These are phyloP conservation scores for Buphagus erythrorhynchus DNA, from an alignment of 2,797 vertebrate genomes.

Conservation along the genomic window DNA sequence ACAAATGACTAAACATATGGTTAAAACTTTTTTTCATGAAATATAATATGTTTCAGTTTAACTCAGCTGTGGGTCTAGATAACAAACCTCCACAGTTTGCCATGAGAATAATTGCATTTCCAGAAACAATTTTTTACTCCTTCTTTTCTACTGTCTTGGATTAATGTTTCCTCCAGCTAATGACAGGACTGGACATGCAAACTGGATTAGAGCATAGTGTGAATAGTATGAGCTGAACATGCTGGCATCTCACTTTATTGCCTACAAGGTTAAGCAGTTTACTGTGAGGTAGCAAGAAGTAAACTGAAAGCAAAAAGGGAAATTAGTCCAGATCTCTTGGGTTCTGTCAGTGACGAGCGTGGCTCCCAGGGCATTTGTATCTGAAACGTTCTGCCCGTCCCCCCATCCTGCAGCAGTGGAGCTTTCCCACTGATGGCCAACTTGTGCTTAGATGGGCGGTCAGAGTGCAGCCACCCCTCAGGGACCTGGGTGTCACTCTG, in stretches of 20 bases:
- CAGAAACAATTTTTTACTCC: conserved; percentile 46
- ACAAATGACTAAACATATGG: conserved; percentile 59
- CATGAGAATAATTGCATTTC: conserved; percentile 26
- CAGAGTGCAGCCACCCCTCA: not conserved
- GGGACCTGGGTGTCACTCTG: rapidly evolving
- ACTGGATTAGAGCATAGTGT: conserved; percentile 13
- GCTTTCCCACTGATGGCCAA: not conserved
- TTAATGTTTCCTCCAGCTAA: conserved; percentile 45
- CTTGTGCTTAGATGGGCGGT: not conserved
- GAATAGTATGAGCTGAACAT: not conserved
- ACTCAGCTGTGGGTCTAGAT: conserved; percentile 47
- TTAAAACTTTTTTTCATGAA: conserved; percentile 37
- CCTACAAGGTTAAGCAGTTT: not conserved
- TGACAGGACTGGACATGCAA: conserved; percentile 47
- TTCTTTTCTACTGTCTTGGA: conserved; percentile 34
- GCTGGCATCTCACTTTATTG: not conserved
- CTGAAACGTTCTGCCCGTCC: rapidly evolving
- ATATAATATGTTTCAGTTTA: conserved; percentile 64
- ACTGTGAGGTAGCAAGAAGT: not conserved
- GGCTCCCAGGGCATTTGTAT: not conserved
- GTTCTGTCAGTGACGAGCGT: not conserved
- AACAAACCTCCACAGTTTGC: not conserved
- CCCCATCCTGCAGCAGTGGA: rapidly evolving
- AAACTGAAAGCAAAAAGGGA: not conserved
- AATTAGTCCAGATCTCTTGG: not conserved